Evolutionary conservation across 2,797 vertebrate species (phyloP).

Genomic region (Gephyroberyx darwinii): DNA sequence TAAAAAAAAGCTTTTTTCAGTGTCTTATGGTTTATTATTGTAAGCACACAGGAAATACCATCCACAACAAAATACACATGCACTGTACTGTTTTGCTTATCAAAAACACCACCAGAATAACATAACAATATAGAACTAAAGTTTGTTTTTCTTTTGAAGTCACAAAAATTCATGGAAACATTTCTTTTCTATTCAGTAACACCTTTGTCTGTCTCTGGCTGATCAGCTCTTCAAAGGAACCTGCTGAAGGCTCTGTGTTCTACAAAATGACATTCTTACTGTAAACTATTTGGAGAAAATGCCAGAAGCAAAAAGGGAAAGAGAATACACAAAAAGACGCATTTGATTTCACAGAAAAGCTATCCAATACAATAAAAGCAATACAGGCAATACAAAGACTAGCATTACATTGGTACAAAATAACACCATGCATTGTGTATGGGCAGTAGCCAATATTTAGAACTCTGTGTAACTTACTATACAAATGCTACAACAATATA

Average conservation of each 20-base stretch:
- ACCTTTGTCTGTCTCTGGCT: background rate
- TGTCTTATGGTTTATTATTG: constrained; percentile 48
- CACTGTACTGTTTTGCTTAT: constrained; percentile 10
- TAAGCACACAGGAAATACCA: background rate
- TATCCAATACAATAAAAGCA: background rate
- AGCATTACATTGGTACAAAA: background rate
- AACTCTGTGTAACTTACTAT: background rate
- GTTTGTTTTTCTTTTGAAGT: background rate
- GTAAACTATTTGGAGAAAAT: background rate
- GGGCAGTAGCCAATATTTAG: constrained; percentile 15
- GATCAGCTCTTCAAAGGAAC: background rate
- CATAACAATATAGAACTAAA: background rate
- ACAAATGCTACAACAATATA: constrained; percentile 34
- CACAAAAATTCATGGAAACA: background rate
- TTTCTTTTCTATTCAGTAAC: background rate
- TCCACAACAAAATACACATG: constrained; percentile 44
- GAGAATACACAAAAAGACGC: background rate
- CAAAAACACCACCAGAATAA: constrained; percentile 1
- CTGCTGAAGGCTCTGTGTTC: background rate
- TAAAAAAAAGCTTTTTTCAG: constrained; percentile 1
- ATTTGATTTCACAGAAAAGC: constrained; percentile 2
- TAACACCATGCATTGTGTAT: constrained; percentile 7
- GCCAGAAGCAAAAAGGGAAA: background rate
- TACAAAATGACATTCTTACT: constrained; percentile 6
- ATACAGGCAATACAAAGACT: constrained; percentile 8